Evolutionary conservation across 2,888 invertebrate genomes (phyloP).

Genomic region (Seira ritae): DNA sequence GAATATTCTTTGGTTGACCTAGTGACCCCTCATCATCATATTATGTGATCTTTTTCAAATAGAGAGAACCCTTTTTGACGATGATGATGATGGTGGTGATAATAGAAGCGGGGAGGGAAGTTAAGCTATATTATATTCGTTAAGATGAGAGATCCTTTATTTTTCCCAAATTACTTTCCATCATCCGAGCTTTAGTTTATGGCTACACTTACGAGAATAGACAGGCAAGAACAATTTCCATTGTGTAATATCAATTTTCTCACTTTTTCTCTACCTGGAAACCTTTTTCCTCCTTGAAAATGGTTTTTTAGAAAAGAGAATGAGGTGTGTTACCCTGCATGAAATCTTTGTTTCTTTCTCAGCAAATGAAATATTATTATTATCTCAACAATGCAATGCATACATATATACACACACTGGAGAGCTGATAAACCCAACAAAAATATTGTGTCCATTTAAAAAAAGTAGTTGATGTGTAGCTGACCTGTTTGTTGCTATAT

Average conservation of each 20-base stretch:
- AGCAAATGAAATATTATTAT: slow-evolving; percentile 47
- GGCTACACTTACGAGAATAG: slow-evolving; percentile 45
- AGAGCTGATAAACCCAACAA: too few relatives aligned
- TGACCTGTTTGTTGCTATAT: slow-evolving; percentile 43
- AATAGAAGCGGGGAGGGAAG: too few relatives aligned
- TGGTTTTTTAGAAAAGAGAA: neutral
- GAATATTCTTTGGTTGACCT: slow-evolving; percentile 69
- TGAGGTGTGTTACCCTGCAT: slow-evolving; percentile 39
- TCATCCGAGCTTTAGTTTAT: too few relatives aligned
- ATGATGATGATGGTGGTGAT: slow-evolving; percentile 37
- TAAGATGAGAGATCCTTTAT: slow-evolving; percentile 67
- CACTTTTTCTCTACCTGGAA: slow-evolving; percentile 46
- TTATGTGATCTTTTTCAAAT: slow-evolving; percentile 57
- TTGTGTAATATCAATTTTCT: slow-evolving; percentile 58
- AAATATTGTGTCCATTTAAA: too few relatives aligned
- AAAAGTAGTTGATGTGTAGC: too few relatives aligned
- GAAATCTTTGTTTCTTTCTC: slow-evolving; percentile 32
- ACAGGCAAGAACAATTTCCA: slow-evolving; percentile 48
- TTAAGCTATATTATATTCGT: slow-evolving; percentile 36
- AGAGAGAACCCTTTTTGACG: slow-evolving; percentile 41
- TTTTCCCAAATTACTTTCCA: slow-evolving; percentile 67
- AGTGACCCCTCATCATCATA: slow-evolving; percentile 69
- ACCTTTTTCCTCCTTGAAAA: slow-evolving; percentile 24
- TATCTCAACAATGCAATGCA: too few relatives aligned
- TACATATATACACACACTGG: too few relatives aligned